A percentile compares a stretch with the other conserved stretches of the same genome.
Evolutionary conservation across 2,113 vertebrate genomes (phyloP).

Genomic region (human): DNA sequence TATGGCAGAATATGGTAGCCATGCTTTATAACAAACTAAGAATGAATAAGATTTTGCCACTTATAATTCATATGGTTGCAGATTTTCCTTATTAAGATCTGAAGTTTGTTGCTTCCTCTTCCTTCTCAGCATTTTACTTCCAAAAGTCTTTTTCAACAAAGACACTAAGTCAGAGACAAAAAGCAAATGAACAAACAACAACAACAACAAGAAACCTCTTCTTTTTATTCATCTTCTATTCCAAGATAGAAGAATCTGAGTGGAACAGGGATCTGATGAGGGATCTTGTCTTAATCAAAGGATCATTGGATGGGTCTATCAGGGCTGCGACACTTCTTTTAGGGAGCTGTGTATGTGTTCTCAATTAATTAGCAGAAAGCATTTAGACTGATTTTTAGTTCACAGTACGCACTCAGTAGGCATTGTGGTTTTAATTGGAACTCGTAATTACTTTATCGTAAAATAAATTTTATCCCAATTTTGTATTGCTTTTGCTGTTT

Average conservation of each 20-base stretch:
- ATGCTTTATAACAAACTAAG: background rate
- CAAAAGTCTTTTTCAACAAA: background rate
- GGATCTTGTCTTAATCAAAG: background rate
- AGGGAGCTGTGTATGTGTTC: background rate
- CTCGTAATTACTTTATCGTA: background rate
- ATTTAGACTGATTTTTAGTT: background rate
- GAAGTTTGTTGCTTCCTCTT: background rate
- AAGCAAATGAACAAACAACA: background rate
- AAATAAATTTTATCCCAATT: background rate
- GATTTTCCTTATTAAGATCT: background rate
- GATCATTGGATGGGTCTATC: background rate
- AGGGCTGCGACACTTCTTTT: background rate
- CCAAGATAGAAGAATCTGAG: background rate
- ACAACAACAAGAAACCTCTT: background rate
- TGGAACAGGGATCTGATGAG: background rate
- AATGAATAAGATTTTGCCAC: background rate
- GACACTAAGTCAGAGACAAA: background rate
- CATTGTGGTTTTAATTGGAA: background rate
- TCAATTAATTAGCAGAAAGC: background rate
- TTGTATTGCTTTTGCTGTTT: background rate
- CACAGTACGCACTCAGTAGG: background rate
- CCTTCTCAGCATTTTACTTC: background rate
- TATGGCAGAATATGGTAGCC: background rate
- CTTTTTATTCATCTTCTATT: background rate
- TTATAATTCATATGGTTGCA: background rate